Conservation (phyloP, 1,140 invertebrate species). For the Drosophila lowei region DNA sequence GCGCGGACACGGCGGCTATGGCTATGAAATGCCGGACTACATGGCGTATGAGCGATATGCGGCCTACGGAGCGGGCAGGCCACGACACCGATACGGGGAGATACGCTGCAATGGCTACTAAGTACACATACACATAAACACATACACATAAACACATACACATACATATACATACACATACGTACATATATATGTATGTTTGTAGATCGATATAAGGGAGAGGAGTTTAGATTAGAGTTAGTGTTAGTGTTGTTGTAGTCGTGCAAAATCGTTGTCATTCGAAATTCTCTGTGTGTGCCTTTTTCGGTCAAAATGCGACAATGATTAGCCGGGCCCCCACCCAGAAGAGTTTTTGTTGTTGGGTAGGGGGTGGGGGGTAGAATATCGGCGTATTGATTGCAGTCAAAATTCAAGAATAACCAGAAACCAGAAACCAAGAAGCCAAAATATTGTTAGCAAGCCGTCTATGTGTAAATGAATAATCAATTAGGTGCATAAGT, state of each 20-base stretch:
- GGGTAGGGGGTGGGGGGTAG: slow-evolving; percentile 32
- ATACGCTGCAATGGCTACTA: slow-evolving; percentile 76
- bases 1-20: slow-evolving; percentile 39
- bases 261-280: slow-evolving; percentile 70
- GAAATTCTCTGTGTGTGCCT: slow-evolving; percentile 79
- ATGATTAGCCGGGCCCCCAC: slow-evolving; percentile 27
- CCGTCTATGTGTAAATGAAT: slow-evolving; percentile 56
- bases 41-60: slow-evolving; percentile 77
- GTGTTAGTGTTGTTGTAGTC: slow-evolving; percentile 56
- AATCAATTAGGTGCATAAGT: slow-evolving; percentile 72
- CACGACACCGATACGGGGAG: slow-evolving; percentile 58
- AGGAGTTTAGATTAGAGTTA: slow-evolving; percentile 35
- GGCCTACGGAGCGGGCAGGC: slow-evolving; percentile 46
- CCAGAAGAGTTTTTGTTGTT: slow-evolving; percentile 48
- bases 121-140: slow-evolving; percentile 1
- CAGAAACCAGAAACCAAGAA: slow-evolving; percentile 38
- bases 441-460: slow-evolving; percentile 67
- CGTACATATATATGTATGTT: neutral
- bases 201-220: slow-evolving; percentile 11
- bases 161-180: neutral
- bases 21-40: slow-evolving; percentile 62
- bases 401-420: slow-evolving; percentile 57
- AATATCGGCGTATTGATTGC: slow-evolving; percentile 53
- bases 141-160: slow-evolving; percentile 2
- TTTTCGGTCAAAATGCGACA: slow-evolving; percentile 78